phyloP scores from a whole-genome alignment of 2,888 invertebrate species.

The Leucania comma region DNA sequence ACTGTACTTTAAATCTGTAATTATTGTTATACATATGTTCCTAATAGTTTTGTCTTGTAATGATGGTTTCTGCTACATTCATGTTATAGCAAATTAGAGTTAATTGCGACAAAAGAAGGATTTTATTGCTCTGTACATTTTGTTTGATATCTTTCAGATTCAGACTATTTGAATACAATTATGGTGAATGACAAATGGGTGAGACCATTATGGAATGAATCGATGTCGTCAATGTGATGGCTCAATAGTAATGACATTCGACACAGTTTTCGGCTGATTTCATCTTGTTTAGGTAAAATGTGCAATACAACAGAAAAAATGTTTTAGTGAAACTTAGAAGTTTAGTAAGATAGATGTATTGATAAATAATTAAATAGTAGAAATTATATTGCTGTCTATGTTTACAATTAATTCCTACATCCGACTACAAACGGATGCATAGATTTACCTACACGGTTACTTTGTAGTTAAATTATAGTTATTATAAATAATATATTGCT shows the following conservation, averaged over 20 bases:
- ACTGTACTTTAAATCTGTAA: constrained; percentile 81
- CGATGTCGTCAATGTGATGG: constrained; percentile 18
- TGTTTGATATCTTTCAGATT: constrained; percentile 59
- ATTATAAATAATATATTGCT: constrained; percentile 90
- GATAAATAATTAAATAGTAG: constrained; percentile 78
- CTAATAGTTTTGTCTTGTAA: constrained; percentile 87
- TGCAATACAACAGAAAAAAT: constrained; percentile 86
- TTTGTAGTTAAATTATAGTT: constrained; percentile 88
- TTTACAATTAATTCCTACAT: constrained; percentile 76
- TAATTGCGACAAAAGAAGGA: constrained; percentile 66
- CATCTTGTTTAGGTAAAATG: constrained; percentile 73
- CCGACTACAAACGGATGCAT: constrained; percentile 73
- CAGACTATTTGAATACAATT: constrained; percentile 31
- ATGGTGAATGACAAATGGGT: background rate
- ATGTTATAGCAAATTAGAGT: constrained; percentile 74
- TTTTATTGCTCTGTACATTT: constrained; percentile 66
- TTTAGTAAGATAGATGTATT: constrained; percentile 78
- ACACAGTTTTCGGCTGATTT: constrained; percentile 50
- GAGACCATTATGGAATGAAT: constrained; percentile 23
- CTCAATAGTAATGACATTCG: constrained; percentile 23
- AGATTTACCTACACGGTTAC: constrained; percentile 78
- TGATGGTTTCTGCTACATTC: constrained; percentile 79
- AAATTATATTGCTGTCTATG: constrained; percentile 81
- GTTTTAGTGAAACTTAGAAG: constrained; percentile 73
- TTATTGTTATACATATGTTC: constrained; percentile 90